Conservation (phyloP, 2,888 invertebrate species). For the Ischnura elegans region DNA sequence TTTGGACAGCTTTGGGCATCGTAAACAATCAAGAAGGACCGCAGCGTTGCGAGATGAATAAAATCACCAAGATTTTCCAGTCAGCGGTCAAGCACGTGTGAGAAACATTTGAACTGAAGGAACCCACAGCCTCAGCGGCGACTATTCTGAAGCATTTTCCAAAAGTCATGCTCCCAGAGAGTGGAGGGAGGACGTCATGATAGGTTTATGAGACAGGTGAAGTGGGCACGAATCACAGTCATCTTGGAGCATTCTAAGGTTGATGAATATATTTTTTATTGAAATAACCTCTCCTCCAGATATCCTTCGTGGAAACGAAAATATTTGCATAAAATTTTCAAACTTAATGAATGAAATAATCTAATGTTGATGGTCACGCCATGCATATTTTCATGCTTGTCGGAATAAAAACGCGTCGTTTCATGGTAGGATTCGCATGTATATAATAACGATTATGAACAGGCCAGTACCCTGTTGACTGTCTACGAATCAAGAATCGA, state of each 20-base stretch:
- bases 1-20: background rate
- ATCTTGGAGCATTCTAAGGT: background rate
- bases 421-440: too few relatives aligned
- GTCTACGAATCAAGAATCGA: too few relatives aligned
- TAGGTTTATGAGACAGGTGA: background rate
- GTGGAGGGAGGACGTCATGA: background rate
- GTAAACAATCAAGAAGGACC: background rate
- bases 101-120: too few relatives aligned
- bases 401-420: too few relatives aligned
- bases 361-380: background rate
- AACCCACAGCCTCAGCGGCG: background rate
- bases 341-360: too few relatives aligned
- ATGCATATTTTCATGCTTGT: too few relatives aligned
- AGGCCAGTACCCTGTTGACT: too few relatives aligned
- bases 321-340: background rate
- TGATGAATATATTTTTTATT: background rate
- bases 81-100: conserved; percentile 26
- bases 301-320: background rate
- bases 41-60: background rate
- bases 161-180: background rate
- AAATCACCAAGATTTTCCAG: background rate
- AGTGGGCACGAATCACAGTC: background rate
- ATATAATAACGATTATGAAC: too few relatives aligned
- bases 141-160: background rate
- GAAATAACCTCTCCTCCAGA: too few relatives aligned